phyloP scores from a whole-genome alignment of 2,797 vertebrate species.

The Urosaurus nigricauda region DNA sequence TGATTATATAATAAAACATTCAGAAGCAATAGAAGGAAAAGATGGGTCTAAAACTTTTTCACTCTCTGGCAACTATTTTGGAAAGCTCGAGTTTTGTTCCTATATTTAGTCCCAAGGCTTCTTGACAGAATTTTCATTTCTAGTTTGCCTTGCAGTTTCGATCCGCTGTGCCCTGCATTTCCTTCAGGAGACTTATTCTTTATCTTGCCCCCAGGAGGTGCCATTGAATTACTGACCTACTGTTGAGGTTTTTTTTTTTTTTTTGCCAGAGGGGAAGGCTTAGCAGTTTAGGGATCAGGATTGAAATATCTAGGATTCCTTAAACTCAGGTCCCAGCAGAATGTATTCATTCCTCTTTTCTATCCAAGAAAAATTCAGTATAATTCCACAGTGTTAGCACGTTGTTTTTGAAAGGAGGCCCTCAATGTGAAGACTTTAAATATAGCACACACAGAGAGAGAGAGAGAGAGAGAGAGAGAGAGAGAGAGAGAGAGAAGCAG shows the following conservation, averaged over 20 bases:
- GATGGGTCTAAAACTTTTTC: not conserved
- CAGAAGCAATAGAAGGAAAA: not conserved
- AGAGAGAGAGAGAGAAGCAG: not conserved
- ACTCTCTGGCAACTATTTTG: not conserved
- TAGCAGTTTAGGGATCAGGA: not conserved
- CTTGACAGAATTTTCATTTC: not conserved
- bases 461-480: too few species aligned
- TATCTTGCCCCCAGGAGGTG: conserved; percentile 23
- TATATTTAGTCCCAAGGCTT: not conserved
- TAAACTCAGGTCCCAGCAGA: not conserved
- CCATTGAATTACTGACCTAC: conserved; percentile 30
- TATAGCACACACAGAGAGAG: conserved; percentile 9
- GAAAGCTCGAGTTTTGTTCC: not conserved
- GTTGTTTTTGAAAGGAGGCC: conserved; percentile 17
- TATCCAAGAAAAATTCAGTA: conserved; percentile 21
- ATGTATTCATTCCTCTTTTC: conserved; percentile 21
- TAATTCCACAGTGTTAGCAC: not conserved
- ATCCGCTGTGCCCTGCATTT: not conserved
- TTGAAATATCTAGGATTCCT: conserved; percentile 30
- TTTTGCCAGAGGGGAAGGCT: conserved; percentile 18
- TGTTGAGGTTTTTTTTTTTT: not conserved
- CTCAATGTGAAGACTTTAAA: conserved; percentile 47
- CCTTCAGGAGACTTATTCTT: conserved; percentile 16
- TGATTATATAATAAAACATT: not conserved
- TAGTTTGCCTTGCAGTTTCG: conserved; percentile 39